Percentiles rank a stretch among this genome's conserved stretches.
Evolutionary conservation across 2,888 invertebrate genomes (phyloP).

Genomic region (Salticus scenicus): DNA sequence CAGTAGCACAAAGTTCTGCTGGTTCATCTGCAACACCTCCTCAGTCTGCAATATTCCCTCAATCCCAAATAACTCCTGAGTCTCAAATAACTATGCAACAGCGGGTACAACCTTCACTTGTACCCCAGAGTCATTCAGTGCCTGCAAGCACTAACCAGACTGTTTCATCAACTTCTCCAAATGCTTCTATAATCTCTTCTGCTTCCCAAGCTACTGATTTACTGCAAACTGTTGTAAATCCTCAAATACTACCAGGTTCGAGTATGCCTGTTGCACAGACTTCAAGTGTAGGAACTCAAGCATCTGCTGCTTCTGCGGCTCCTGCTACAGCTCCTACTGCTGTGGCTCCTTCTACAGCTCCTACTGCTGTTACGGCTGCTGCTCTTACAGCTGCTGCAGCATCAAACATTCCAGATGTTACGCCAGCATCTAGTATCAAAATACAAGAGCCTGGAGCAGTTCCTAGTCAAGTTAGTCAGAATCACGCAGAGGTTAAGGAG

Average conservation of each 20-base stretch:
- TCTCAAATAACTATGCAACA: constrained; percentile 53
- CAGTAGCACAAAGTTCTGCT: background rate
- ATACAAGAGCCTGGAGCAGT: constrained; percentile 39
- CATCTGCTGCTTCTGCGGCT: constrained; percentile 6
- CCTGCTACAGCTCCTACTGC: background rate
- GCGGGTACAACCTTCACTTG: constrained; percentile 5
- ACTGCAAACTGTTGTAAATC: background rate
- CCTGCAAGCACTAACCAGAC: constrained; percentile 17
- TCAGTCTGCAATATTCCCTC: constrained; percentile 23
- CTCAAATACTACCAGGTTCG: background rate
- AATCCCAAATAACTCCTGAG: constrained; percentile 38
- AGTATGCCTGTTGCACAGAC: background rate
- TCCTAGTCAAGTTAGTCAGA: constrained; percentile 63
- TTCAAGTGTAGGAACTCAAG: background rate
- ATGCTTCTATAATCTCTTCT: constrained; percentile 40
- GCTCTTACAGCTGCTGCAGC: constrained; percentile 24
- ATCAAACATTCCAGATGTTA: constrained; percentile 55
- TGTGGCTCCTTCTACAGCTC: background rate
- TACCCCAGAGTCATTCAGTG: constrained; percentile 35
- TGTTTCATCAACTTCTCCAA: background rate
- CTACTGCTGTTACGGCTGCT: constrained; percentile 10
- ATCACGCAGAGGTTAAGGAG: constrained; percentile 43
- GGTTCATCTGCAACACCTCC: constrained; percentile 1
- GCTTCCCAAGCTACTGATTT: constrained; percentile 28
- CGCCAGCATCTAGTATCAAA: constrained; percentile 7